Evolutionary conservation across 2,888 invertebrate genomes (phyloP), one percentile per base, ranked within the genome.

Genomic region (Dasysyrphus tricinctus): DNA sequence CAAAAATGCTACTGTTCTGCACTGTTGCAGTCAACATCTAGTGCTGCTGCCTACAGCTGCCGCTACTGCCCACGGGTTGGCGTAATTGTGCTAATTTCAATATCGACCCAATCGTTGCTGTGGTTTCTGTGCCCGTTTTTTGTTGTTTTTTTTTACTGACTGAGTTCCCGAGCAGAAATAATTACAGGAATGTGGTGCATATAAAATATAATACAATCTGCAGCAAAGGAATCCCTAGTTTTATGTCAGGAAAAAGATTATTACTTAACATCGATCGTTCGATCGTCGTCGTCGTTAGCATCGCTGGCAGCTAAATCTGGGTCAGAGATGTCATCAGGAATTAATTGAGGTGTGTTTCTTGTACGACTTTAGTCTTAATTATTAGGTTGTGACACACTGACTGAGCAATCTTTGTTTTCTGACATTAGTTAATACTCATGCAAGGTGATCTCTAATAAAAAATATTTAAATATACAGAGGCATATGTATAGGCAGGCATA

Each of bases 11-110:
- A 67, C 69, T 44, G 61, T 79, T 79, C 79, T 79, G 78, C 59
- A 69, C 61, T 72, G 63, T 47, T 63, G 34, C 67, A 54, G 32
- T 57, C 57, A 34, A 51, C 29, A 63, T 54, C n/a, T 29, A 32
- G 54, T 24, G 49, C 12, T 49, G 11, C 16, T 57, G 34, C 16
- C n/a, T 34, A 42, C 42, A 19, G 39, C 54, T 42, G 54, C 42
- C 19, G 12, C 56, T 44, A 51, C 77, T 76, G 73, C 76, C 80
- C 84, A 80, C 80, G 49, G 73, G 14, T 42, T 76, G 67, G 59
- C 56, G 44, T 67, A 72, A 69, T 80, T 86, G 82, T 82, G 75
- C 67, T 75, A 51, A 81, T 86, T 86, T 75, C 65, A 67, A 78
- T 70, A 78, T 74, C 70, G 69, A 65, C 65, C 61, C 24, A 78